Percentiles rank a stretch among this genome's conserved stretches.
Conservation (phyloP, 2,113 vertebrate species). For the Corythornis vintsioides region DNA sequence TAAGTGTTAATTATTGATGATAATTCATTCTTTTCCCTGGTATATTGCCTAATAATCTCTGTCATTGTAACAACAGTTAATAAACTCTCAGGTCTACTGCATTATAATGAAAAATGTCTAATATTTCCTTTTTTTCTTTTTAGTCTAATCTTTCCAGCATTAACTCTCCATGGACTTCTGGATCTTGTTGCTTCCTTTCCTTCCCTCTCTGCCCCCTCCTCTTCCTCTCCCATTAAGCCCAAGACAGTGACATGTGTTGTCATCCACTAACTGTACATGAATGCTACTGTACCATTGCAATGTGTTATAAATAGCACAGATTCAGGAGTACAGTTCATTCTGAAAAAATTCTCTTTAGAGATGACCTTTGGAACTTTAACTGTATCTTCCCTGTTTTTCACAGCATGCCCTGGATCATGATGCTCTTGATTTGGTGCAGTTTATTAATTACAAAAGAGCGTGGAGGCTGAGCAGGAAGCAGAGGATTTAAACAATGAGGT, state of each 20-base stretch:
- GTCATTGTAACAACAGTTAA: slow-evolving; percentile 1
- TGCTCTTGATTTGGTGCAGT: slow-evolving; percentile 28
- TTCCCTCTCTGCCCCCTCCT: not conserved
- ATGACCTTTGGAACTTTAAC: slow-evolving; percentile 41
- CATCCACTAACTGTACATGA: not conserved
- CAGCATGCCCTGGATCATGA: not conserved
- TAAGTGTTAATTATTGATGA: slow-evolving; percentile 51
- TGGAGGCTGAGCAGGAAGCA: slow-evolving; percentile 2
- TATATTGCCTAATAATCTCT: not conserved
- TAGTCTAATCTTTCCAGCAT: not conserved
- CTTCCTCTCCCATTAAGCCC: not conserved
- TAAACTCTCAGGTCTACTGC: not conserved
- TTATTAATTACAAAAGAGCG: slow-evolving; percentile 6
- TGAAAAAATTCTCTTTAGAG: slow-evolving; percentile 46
- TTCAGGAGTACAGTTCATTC: slow-evolving; percentile 25
- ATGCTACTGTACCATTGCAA: not conserved
- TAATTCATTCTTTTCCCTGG: not conserved
- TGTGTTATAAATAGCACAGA: slow-evolving; percentile 42
- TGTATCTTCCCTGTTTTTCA: slow-evolving; percentile 1
- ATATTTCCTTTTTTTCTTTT: not conserved
- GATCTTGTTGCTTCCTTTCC: not conserved
- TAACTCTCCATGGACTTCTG: not conserved
- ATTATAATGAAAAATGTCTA: slow-evolving; percentile 17
- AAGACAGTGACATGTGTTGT: not conserved
- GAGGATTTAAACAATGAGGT: slow-evolving; percentile 57